Percentiles rank a stretch among this genome's conserved stretches.
Evolutionary conservation across 2,113 vertebrate genomes (phyloP).

Genomic region (Paradoxurus hermaphroditus): DNA sequence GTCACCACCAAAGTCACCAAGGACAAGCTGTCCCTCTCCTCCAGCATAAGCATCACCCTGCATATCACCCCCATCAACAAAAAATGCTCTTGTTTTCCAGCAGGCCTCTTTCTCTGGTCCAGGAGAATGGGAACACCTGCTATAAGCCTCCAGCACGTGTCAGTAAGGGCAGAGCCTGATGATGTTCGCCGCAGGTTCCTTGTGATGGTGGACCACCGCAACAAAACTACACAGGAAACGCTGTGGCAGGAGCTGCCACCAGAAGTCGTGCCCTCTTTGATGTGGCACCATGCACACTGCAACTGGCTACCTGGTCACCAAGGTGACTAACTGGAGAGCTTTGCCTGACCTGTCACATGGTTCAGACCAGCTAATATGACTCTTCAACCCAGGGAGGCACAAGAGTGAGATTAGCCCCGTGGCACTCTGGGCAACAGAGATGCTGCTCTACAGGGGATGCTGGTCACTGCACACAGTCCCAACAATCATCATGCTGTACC

Average conservation of each 20-base stretch:
- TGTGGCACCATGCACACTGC: neutral
- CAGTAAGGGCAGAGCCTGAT: slow-evolving; percentile 58
- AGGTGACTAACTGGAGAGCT: slow-evolving; percentile 71
- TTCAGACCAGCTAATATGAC: slow-evolving; percentile 81
- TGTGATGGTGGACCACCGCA: slow-evolving; percentile 46
- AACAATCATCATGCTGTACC: slow-evolving; percentile 46
- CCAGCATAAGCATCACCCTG: slow-evolving; percentile 70
- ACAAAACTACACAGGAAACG: slow-evolving; percentile 52
- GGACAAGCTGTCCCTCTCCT: slow-evolving; percentile 61
- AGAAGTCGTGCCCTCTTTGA: slow-evolving; percentile 5
- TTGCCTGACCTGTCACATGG: slow-evolving; percentile 83
- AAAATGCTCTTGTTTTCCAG: slow-evolving; percentile 33
- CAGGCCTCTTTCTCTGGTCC: neutral
- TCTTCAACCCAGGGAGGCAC: slow-evolving; percentile 71
- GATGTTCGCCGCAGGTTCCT: slow-evolving; percentile 62
- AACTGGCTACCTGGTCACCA: neutral
- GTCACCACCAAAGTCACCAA: slow-evolving; percentile 69
- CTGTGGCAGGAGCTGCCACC: neutral
- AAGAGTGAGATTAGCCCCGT: slow-evolving; percentile 76
- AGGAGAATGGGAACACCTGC: neutral
- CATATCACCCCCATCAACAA: slow-evolving; percentile 48
- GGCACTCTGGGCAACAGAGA: slow-evolving; percentile 75
- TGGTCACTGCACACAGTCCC: slow-evolving; percentile 75
- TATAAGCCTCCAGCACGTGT: slow-evolving; percentile 53
- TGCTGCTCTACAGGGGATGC: slow-evolving; percentile 77